These are phyloP conservation scores for Euplagia quadripunctaria DNA, from an alignment of 2,888 invertebrate species.

Conservation along the genomic window DNA sequence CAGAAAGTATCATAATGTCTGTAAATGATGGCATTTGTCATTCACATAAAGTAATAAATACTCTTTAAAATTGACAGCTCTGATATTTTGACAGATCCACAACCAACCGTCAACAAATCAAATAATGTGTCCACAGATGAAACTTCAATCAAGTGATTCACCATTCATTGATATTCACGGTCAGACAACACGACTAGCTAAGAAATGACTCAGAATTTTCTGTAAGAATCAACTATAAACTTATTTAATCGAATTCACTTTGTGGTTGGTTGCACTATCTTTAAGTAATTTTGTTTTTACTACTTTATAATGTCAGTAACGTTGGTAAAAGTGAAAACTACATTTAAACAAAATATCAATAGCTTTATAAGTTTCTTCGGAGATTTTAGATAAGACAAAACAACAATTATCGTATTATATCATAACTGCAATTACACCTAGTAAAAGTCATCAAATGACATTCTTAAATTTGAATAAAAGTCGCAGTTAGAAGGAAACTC, in stretches of 20 bases:
- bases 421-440: too few relatives aligned
- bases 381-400: too few relatives aligned
- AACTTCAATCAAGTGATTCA: conserved; percentile 55
- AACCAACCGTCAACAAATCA: not conserved
- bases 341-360: too few relatives aligned
- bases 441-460: too few relatives aligned
- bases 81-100: not conserved
- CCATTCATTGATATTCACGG: conserved; percentile 55
- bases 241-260: conserved; percentile 1
- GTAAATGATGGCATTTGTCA: not conserved
- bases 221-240: conserved; percentile 5
- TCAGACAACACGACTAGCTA: conserved; percentile 41
- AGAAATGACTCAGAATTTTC: conserved; percentile 53
- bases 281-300: not conserved
- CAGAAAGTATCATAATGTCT: too few relatives aligned
- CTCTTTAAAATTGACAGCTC: not conserved
- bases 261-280: not conserved
- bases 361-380: too few relatives aligned
- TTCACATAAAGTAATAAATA: not conserved
- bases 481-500: too few relatives aligned
- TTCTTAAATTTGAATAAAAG: too few relatives aligned
- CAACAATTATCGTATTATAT: too few relatives aligned
- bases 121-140: not conserved
- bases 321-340: too few relatives aligned
- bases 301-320: too few relatives aligned